Percentiles rank a stretch among this genome's conserved stretches.
Conservation (phyloP, 2,113 vertebrate genomes). For the Poicephalus meyeri region DNA sequence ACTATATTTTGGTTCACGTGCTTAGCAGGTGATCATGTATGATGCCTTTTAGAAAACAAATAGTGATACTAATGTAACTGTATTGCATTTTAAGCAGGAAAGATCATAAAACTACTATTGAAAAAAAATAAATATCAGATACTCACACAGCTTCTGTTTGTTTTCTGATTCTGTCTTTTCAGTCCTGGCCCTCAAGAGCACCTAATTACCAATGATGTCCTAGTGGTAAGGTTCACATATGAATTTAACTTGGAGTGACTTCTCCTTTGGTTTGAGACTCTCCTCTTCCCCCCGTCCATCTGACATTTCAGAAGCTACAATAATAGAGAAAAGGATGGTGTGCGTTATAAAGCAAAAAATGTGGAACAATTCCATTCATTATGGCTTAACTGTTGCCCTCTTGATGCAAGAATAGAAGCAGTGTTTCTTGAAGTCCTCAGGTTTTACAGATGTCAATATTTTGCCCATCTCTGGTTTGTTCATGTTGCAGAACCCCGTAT, state of each 20-base stretch:
- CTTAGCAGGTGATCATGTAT: not conserved
- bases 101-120: not conserved
- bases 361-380: not conserved
- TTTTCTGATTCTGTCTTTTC: conserved; percentile 40
- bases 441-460: not conserved
- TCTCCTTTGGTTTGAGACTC: not conserved
- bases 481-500: not conserved
- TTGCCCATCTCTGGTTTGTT: not conserved
- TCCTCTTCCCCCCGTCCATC: not conserved
- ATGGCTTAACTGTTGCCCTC: not conserved
- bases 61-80: not conserved
- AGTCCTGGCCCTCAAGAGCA: conserved; percentile 68
- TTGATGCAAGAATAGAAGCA: not conserved
- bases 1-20: not conserved
- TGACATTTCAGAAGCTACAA: not conserved
- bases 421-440: not conserved
- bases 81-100: not conserved
- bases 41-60: not conserved
- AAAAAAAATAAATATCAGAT: not conserved
- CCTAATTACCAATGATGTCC: conserved; percentile 79
- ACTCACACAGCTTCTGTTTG: not conserved
- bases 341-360: not conserved
- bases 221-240: conserved; percentile 77
- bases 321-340: not conserved
- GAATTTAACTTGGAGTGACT: not conserved